Conservation (phyloP, 2,113 vertebrate genomes). For the Bos taurus region ARS-UCD2.0 NC_037345.1:39905001-39905500, state of each 20-base stretch:
- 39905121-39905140: background rate
- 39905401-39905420: background rate
- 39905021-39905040: background rate
- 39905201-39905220: background rate
- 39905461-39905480: background rate
- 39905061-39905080: background rate
- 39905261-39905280: background rate
- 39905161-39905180: background rate
- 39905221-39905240: background rate
- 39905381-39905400: background rate
- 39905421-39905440: background rate
- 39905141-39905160: background rate
- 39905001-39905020: background rate
- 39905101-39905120: background rate
- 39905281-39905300: background rate
- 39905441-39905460: background rate
- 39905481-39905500: background rate
- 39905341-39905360: background rate
- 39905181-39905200: background rate
- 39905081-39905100: background rate
- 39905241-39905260: slow-evolving; percentile 10
- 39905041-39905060: background rate
- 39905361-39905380: slow-evolving; percentile 14
- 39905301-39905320: background rate
- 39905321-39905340: background rate